These are phyloP conservation scores for Cynoglossus semilaevis DNA, from an alignment of 2,113 vertebrate genomes.

Conservation along the genomic window DNA sequence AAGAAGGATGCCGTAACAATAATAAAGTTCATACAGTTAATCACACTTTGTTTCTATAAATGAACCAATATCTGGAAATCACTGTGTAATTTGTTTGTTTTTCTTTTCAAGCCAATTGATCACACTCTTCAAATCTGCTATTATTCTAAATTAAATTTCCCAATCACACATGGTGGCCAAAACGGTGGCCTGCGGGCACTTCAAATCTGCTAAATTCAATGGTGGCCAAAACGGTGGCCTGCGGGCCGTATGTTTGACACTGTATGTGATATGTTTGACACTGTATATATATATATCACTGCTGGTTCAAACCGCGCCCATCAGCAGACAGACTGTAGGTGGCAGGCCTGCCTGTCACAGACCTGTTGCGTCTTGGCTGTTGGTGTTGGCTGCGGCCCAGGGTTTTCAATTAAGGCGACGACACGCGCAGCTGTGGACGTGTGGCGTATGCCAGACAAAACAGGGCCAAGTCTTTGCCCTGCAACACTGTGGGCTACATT, in stretches of 20 bases:
- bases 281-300: not conserved
- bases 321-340: constrained; percentile 27
- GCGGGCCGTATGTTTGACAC: too few species aligned
- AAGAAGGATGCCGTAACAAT: constrained; percentile 58
- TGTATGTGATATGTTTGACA: constrained; percentile 2
- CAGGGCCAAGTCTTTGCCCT: constrained; percentile 33
- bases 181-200: too few species aligned
- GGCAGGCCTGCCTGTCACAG: constrained; percentile 28
- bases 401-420: constrained; percentile 65
- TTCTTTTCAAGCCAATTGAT: not conserved
- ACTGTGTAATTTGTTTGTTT: not conserved
- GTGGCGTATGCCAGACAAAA: constrained; percentile 56
- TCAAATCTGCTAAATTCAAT: too few species aligned
- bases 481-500: constrained; percentile 55
- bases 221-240: too few species aligned
- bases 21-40: constrained; percentile 34
- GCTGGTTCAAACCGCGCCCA: not conserved
- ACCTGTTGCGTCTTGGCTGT: constrained; percentile 80
- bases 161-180: constrained; percentile 1
- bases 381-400: constrained; percentile 72
- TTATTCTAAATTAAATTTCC: constrained; percentile 11
- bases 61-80: constrained; percentile 17
- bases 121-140: constrained; percentile 19
- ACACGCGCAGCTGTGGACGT: constrained; percentile 23
- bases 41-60: constrained; percentile 32